These are phyloP conservation scores for Micrasema longulum DNA, from an alignment of 1,140 invertebrate species.

Conservation along the genomic window DNA sequence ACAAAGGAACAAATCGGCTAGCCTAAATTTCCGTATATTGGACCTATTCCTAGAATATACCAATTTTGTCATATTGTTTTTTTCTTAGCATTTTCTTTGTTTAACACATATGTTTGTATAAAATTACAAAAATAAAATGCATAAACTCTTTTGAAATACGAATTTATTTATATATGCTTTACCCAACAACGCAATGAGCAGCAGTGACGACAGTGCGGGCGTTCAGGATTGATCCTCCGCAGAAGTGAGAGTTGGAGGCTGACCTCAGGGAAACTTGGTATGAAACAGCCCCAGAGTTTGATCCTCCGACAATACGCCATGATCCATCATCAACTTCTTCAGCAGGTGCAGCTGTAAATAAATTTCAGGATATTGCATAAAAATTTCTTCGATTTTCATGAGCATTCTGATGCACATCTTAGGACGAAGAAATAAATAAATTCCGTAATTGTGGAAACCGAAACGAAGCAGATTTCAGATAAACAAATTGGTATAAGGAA, in stretches of 20 bases:
- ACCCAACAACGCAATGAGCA: slow-evolving; percentile 67
- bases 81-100: too few relatives aligned
- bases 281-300: slow-evolving; percentile 60
- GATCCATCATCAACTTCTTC: slow-evolving; percentile 24
- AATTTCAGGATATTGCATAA: too few relatives aligned
- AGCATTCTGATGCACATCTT: too few relatives aligned
- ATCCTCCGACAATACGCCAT: slow-evolving; percentile 64
- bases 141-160: too few relatives aligned
- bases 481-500: too few relatives aligned
- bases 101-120: neutral
- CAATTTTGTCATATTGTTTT: neutral
- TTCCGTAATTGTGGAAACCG: neutral
- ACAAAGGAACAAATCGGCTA: too few relatives aligned
- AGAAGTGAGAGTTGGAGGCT: slow-evolving; percentile 62
- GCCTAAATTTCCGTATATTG: neutral
- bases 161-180: slow-evolving; percentile 46
- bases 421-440: slow-evolving; percentile 32
- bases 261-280: slow-evolving; percentile 64
- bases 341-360: slow-evolving; percentile 42
- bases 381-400: too few relatives aligned
- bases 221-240: slow-evolving; percentile 67
- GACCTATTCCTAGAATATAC: neutral
- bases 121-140: neutral
- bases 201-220: slow-evolving; percentile 66
- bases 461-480: too few relatives aligned